phyloP scores from a whole-genome alignment of 1,140 invertebrate species.

The Drosophila murphyi region DNA sequence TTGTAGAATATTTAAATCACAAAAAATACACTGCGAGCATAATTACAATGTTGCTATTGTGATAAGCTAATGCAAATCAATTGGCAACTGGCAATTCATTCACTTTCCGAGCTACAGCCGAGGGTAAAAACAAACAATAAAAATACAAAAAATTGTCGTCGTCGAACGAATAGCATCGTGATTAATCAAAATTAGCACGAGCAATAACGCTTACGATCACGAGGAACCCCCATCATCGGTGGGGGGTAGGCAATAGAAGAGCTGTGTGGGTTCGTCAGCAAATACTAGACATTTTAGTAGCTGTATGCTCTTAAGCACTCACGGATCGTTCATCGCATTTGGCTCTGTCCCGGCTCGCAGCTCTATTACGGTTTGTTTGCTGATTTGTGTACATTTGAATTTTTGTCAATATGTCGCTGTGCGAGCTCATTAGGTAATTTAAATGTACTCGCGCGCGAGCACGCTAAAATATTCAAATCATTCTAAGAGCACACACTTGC shows the following conservation, averaged over 20 bases:
- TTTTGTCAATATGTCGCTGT: conserved; percentile 20
- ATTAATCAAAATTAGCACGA: background rate
- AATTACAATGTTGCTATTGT: background rate
- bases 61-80: conserved; percentile 31
- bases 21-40: background rate
- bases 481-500: background rate
- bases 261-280: background rate
- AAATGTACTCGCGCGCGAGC: background rate
- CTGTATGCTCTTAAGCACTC: conserved; percentile 17
- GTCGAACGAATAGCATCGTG: conserved; percentile 1
- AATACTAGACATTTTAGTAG: conserved; percentile 3
- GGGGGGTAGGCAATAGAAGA: too few relatives aligned
- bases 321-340: conserved; percentile 23
- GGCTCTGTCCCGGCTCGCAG: background rate
- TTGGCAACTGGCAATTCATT: conserved; percentile 1
- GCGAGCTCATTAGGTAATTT: conserved; percentile 1
- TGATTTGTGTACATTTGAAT: background rate
- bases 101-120: background rate
- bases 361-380: background rate
- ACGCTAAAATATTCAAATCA: background rate
- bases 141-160: background rate
- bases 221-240: background rate
- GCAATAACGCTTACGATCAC: background rate
- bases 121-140: background rate
- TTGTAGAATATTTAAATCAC: background rate